These are phyloP conservation scores for Selenia dentaria DNA, from an alignment of 2,888 invertebrate species.

Conservation along the genomic window DNA sequence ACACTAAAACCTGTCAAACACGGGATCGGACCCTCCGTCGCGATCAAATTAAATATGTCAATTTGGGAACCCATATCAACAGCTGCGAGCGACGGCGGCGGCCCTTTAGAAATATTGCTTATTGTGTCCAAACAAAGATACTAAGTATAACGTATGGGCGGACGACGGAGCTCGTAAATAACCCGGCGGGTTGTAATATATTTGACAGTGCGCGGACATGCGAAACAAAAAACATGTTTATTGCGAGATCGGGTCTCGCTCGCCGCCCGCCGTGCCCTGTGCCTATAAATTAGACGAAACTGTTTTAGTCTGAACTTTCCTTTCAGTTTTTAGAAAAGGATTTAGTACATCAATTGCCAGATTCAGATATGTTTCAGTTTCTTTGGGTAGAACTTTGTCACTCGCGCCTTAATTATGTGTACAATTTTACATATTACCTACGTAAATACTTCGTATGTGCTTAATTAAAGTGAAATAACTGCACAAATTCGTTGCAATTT, in stretches of 20 bases:
- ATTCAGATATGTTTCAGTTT: no score
- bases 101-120: slow-evolving; percentile 84
- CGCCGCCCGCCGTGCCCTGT: slow-evolving; percentile 46
- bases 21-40: slow-evolving; percentile 75
- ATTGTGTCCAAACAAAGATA: slow-evolving; percentile 85
- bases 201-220: slow-evolving; percentile 84
- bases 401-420: no score
- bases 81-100: slow-evolving; percentile 80
- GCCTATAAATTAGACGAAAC: slow-evolving; percentile 66
- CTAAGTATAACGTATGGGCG: slow-evolving; percentile 85
- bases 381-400: no score
- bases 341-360: no score
- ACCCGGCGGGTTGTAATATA: slow-evolving; percentile 83
- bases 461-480: no score
- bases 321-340: slow-evolving; percentile 32
- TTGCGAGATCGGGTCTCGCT: slow-evolving; percentile 69
- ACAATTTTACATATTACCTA: no score
- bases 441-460: no score
- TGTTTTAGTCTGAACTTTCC: slow-evolving; percentile 69
- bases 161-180: slow-evolving; percentile 82
- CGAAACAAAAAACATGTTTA: slow-evolving; percentile 84
- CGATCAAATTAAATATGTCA: slow-evolving; percentile 85
- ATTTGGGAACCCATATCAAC: slow-evolving; percentile 84
- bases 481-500: no score
- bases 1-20: slow-evolving; percentile 83